Evolutionary conservation across 2,113 vertebrate species (phyloP).

Genomic region (Ascaphus truei): DNA sequence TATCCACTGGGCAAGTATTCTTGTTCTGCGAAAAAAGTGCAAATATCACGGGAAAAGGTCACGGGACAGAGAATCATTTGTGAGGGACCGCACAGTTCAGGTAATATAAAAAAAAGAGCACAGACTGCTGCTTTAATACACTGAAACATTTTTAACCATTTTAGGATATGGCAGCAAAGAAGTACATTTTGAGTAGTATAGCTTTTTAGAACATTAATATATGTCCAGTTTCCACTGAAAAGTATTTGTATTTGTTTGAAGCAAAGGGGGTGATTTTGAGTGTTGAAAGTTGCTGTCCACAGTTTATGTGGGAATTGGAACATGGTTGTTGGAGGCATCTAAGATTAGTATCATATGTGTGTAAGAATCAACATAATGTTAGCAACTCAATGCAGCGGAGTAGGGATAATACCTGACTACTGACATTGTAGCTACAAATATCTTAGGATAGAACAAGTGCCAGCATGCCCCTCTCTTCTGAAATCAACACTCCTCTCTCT

Average conservation of each 20-base stretch:
- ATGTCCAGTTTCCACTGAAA: too few species aligned
- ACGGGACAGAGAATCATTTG: too few species aligned
- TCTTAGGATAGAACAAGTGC: slow-evolving; percentile 9
- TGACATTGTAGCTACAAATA: slow-evolving; percentile 5
- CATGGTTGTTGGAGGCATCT: slow-evolving; percentile 3
- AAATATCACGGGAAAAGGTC: too few species aligned
- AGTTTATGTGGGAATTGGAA: slow-evolving; percentile 6
- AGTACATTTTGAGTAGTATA: too few species aligned
- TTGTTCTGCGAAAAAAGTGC: too few species aligned
- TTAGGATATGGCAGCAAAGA: too few species aligned
- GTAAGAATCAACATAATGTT: not conserved
- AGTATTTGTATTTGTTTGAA: not conserved
- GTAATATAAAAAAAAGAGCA: too few species aligned
- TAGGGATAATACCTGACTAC: not conserved
- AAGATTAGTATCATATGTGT: slow-evolving; percentile 19
- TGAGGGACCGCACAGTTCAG: too few species aligned
- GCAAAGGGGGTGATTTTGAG: not conserved
- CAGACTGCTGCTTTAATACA: too few species aligned
- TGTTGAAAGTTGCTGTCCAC: slow-evolving; percentile 17
- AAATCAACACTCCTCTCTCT: slow-evolving; percentile 19
- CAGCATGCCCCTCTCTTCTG: not conserved
- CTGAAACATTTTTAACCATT: too few species aligned
- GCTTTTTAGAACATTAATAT: too few species aligned
- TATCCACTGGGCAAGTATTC: too few species aligned
- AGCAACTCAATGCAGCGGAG: not conserved